Conservation (phyloP, 2,113 vertebrate species). For the Tenrec ecaudatus region DNA sequence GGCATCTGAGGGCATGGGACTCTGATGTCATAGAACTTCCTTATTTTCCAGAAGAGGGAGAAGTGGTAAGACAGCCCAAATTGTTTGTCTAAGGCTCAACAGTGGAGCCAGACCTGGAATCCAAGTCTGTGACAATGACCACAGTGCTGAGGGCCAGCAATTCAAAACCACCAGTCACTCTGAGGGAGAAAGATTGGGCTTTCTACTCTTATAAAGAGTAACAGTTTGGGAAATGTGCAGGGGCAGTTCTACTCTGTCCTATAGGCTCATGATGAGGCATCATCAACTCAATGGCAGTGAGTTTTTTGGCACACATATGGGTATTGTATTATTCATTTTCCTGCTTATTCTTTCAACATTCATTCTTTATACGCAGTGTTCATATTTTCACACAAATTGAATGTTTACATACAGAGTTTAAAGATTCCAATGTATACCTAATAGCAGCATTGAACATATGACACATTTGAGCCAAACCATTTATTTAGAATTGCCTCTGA, state of each 20-base stretch:
- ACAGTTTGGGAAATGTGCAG: too few relatives aligned
- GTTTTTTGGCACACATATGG: not conserved
- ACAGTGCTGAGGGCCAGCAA: not conserved
- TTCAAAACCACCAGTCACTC: too few relatives aligned
- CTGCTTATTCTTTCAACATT: not conserved
- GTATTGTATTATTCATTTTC: not conserved
- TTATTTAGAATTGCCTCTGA: slow-evolving; percentile 69
- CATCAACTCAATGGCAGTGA: not conserved
- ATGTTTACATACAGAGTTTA: slow-evolving; percentile 20
- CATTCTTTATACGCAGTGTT: not conserved
- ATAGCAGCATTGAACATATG: not conserved
- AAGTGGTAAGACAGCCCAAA: not conserved
- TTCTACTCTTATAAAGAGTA: too few relatives aligned
- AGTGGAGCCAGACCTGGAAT: not conserved
- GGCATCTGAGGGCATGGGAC: not conserved
- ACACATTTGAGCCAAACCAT: slow-evolving; percentile 50
- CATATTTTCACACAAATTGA: not conserved
- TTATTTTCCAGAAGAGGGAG: not conserved
- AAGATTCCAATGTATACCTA: slow-evolving; percentile 39
- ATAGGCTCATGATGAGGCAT: not conserved
- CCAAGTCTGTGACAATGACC: not conserved
- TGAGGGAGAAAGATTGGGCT: too few relatives aligned
- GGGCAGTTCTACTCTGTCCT: too few relatives aligned
- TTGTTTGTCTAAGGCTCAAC: not conserved
- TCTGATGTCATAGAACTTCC: slow-evolving; percentile 16